Base-by-base conservation (phyloP, 2,113 vertebrate species). In the Datnioides undecimradiatus region DNA sequence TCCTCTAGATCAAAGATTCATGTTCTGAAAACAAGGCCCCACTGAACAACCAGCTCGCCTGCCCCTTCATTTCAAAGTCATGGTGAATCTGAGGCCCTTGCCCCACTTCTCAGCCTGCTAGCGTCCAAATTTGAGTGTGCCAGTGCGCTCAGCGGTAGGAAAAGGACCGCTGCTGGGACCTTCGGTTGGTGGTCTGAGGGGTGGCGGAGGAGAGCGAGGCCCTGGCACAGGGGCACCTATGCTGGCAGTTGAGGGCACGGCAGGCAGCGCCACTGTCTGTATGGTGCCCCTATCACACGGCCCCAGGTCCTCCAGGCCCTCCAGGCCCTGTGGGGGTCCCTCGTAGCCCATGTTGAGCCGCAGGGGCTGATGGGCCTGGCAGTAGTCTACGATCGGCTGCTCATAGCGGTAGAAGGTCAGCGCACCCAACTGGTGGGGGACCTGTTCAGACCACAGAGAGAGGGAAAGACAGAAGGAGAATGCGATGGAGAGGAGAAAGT, bases 301-400 rank as follows among this genome's bases (percentile, higher is more conserved):
- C 9, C 91, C 86, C 23, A 94, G 91, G 65, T 95, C 92, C 48
- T 94, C 94, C 73, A 93, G 85, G 23, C 88, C 91, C 69, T 94
- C 95, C 41, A 95, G 85, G 72, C 92, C 93, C 83, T 91, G 95
- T 34, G 93, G 93, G 41, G 94, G 92, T 29, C 93, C 93, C 63
- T 96, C 95, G 0, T 93, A 95, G 76, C 93, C 94, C 93, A 96
- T 94, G 92, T 95, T 95, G 77, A 95, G 91, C 79, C 94, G 88
- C 84, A 96, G 91, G 67, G 95, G 94, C 66, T 96, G 95, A 74
- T 96, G 95, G 52, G 95, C 95, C 86, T 95, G 95, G 92, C 95
- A 96, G 94, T 95, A 96, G 89, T 95, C 95, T 71, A 95, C 93
- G 19, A 96, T 94, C 12, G 95, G 95, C 87, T 95, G 95, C 69